Evolutionary conservation across 1,140 invertebrate species (phyloP).

Genomic region (Wasmannia auropunctata): DNA sequence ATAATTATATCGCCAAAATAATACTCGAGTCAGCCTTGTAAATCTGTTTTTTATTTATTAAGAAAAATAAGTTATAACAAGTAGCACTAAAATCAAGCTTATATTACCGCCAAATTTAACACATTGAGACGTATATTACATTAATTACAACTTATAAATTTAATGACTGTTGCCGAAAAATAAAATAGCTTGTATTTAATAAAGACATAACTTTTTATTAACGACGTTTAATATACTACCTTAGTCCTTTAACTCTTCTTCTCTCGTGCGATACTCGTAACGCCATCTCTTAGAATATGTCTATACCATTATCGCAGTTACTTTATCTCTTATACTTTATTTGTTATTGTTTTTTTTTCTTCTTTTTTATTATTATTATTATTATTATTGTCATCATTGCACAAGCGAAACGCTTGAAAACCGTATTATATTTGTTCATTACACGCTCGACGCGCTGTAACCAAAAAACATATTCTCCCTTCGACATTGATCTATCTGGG

Average conservation of each 20-base stretch:
- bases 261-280: constrained; percentile 29
- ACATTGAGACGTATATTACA: neutral
- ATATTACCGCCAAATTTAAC: neutral
- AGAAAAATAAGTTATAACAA: neutral
- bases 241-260: neutral
- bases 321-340: constrained; percentile 36
- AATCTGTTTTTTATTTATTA: neutral
- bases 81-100: neutral
- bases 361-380: constrained; percentile 12
- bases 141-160: neutral
- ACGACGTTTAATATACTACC: neutral
- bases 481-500: constrained; percentile 25
- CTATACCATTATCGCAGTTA: constrained; percentile 30
- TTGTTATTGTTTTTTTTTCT: neutral
- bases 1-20: neutral
- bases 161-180: neutral
- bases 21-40: neutral
- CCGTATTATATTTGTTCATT: neutral
- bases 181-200: neutral
- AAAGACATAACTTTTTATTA: neutral
- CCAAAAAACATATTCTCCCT: constrained; percentile 13
- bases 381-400: neutral
- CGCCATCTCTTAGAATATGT: constrained; percentile 68
- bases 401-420: neutral
- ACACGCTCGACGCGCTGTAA: neutral